Evolutionary conservation across 2,797 vertebrate species (phyloP).

Genomic region (Brachyalestes nurse): DNA sequence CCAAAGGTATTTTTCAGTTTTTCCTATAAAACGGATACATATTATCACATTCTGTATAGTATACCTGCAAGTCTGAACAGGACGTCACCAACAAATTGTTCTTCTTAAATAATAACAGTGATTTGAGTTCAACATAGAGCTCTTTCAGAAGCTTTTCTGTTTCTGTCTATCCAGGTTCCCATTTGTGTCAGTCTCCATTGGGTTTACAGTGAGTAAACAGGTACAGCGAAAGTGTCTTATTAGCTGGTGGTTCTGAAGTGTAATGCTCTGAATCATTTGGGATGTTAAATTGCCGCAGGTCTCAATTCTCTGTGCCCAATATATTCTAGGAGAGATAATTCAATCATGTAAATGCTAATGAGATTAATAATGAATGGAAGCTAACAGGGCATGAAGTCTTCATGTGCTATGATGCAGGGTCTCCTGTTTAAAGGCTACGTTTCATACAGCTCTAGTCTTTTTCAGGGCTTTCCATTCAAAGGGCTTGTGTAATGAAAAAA

Average conservation of each 20-base stretch:
- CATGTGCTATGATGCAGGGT: not conserved
- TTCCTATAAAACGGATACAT: too few relatives aligned
- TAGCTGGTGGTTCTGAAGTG: not conserved
- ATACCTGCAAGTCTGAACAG: not conserved
- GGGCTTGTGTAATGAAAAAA: too few relatives aligned
- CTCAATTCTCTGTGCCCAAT: not conserved
- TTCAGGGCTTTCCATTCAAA: too few relatives aligned
- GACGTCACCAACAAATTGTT: not conserved
- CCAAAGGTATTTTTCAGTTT: too few relatives aligned
- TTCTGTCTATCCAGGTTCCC: constrained; percentile 82
- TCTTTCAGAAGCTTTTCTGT: not conserved
- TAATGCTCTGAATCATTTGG: not conserved
- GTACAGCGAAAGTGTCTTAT: constrained; percentile 66
- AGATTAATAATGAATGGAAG: not conserved
- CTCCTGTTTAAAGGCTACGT: not conserved
- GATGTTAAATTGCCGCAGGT: not conserved
- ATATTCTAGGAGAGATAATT: not conserved
- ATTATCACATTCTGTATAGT: too few relatives aligned
- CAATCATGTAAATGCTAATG: not conserved
- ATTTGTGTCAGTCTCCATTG: constrained; percentile 94
- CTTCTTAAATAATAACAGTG: not conserved
- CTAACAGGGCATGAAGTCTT: not conserved
- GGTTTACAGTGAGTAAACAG: constrained; percentile 90
- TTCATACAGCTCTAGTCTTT: too few relatives aligned
- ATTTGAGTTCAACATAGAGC: not conserved